phyloP scores from a whole-genome alignment of 2,888 invertebrate genomes.

The Patella depressa region DNA sequence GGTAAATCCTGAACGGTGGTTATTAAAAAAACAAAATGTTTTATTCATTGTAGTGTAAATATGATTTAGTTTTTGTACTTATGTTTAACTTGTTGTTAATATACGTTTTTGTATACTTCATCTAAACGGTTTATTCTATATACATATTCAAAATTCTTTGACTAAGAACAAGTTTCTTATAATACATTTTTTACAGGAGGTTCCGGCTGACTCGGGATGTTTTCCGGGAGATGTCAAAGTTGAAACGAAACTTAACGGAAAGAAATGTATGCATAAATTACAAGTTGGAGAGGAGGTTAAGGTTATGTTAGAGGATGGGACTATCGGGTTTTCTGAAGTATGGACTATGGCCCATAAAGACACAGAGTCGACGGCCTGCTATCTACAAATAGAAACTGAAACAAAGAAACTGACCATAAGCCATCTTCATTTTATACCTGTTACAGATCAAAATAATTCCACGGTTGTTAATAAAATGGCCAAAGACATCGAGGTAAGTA shows the following conservation, averaged over 20 bases:
- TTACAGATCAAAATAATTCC: not conserved
- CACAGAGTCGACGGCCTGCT: not conserved
- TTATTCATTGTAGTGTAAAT: too few species aligned
- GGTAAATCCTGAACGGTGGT: too few species aligned
- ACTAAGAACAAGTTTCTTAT: too few species aligned
- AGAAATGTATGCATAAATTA: not conserved
- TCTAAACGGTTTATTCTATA: too few species aligned
- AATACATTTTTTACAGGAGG: too few species aligned
- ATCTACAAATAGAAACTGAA: not conserved
- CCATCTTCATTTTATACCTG: not conserved
- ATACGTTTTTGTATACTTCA: too few species aligned
- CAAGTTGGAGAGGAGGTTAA: not conserved
- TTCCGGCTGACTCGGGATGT: too few species aligned
- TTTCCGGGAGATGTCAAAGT: not conserved
- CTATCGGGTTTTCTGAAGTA: not conserved
- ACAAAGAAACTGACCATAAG: not conserved
- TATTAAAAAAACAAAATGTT: too few species aligned
- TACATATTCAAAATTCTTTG: too few species aligned
- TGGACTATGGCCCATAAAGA: not conserved
- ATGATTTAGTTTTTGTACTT: too few species aligned
- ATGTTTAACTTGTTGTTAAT: too few species aligned
- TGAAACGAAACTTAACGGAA: not conserved
- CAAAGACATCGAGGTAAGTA: not conserved
- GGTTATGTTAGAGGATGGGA: not conserved
- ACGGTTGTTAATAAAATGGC: not conserved